Evolutionary conservation across 2,888 invertebrate genomes (phyloP).

Genomic region (Iphiclides podalirius): DNA sequence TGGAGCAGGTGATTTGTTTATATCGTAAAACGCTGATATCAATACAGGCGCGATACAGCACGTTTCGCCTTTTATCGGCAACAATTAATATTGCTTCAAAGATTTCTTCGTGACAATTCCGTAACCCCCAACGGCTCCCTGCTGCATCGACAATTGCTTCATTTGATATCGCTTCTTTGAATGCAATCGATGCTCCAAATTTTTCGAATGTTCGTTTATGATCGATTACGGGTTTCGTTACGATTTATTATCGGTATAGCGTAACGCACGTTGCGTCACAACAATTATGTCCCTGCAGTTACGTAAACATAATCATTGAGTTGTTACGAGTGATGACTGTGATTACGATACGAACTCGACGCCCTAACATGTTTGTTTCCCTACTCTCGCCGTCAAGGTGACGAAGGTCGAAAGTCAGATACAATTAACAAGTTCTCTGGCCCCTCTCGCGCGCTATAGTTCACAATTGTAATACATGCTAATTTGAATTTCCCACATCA

Average conservation of each 20-base stretch:
- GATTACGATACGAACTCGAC: not conserved
- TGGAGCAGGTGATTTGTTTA: slow-evolving; percentile 44
- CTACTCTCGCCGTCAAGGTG: too few relatives aligned
- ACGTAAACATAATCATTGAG: slow-evolving; percentile 32
- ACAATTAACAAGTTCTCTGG: too few relatives aligned
- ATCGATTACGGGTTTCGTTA: slow-evolving; percentile 21
- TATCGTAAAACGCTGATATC: slow-evolving; percentile 35
- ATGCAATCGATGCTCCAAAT: slow-evolving; percentile 22
- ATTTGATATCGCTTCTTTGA: slow-evolving; percentile 22
- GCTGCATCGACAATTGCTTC: slow-evolving; percentile 23
- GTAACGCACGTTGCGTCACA: slow-evolving; percentile 21
- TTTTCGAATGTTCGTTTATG: slow-evolving; percentile 13
- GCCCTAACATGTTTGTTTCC: not conserved
- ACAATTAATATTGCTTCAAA: slow-evolving; percentile 22
- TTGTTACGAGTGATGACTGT: slow-evolving; percentile 25
- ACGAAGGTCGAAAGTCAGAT: too few relatives aligned
- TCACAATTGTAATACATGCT: too few relatives aligned
- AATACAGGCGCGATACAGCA: slow-evolving; percentile 37
- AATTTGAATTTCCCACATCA: too few relatives aligned
- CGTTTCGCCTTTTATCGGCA: slow-evolving; percentile 33
- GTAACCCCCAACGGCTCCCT: slow-evolving; percentile 26
- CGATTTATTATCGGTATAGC: slow-evolving; percentile 15
- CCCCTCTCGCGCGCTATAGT: too few relatives aligned
- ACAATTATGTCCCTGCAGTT: slow-evolving; percentile 34
- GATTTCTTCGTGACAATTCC: slow-evolving; percentile 14